These are phyloP conservation scores for Synanthedon tipuliformis DNA, from an alignment of 2,888 invertebrate species.

Conservation along the genomic window DNA sequence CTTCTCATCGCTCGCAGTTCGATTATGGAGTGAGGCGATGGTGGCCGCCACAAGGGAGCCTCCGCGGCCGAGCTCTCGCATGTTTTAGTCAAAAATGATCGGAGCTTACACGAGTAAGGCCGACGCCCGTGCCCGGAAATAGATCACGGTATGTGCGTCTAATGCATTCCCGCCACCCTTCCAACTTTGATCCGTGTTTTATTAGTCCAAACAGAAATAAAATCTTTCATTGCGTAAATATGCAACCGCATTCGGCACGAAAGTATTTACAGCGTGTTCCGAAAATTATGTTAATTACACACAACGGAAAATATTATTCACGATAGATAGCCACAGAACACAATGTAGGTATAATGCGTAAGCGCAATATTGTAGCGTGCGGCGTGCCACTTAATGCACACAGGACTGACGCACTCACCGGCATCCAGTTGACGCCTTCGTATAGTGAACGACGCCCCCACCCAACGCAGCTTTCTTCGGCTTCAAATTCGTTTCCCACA, in stretches of 20 bases:
- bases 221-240: slow-evolving; percentile 12
- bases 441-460: slow-evolving; percentile 50
- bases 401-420: slow-evolving; percentile 53
- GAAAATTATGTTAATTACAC: slow-evolving; percentile 8
- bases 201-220: slow-evolving; percentile 24
- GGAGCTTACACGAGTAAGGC: slow-evolving; percentile 52
- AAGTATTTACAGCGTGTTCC: slow-evolving; percentile 1
- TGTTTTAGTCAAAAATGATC: slow-evolving; percentile 65
- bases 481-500: slow-evolving; percentile 23
- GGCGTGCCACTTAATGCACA: slow-evolving; percentile 36
- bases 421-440: slow-evolving; percentile 57
- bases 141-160: slow-evolving; percentile 54
- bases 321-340: slow-evolving; percentile 11
- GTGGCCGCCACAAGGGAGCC: slow-evolving; percentile 73
- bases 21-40: slow-evolving; percentile 60
- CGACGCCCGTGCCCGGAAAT: slow-evolving; percentile 64
- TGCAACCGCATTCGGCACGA: slow-evolving; percentile 5
- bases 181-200: slow-evolving; percentile 44
- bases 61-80: slow-evolving; percentile 68
- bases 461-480: slow-evolving; percentile 26
- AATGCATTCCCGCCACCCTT: slow-evolving; percentile 56
- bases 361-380: slow-evolving; percentile 13
- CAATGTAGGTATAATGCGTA: slow-evolving; percentile 21
- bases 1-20: slow-evolving; percentile 45
- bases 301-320: neutral